Base-by-base conservation (phyloP, 2,888 invertebrate genomes). In the Microplitis deprimator region DNA sequence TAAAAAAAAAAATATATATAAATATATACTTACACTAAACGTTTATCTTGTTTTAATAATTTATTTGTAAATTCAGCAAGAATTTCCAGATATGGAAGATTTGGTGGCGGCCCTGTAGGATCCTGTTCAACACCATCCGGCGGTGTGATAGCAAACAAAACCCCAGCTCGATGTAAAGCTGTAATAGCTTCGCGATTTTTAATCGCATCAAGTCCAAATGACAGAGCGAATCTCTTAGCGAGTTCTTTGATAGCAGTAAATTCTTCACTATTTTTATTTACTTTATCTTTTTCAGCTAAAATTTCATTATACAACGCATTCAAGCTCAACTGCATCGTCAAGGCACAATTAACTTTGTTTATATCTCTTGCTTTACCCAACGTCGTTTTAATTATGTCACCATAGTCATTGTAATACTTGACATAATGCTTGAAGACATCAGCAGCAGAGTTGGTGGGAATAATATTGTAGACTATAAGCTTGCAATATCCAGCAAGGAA, bases 401-500 rank as follows among this genome's bases (percentile, higher is more conserved):
- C 98, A 91, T 98, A 99, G 91, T 99, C 98, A 89, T 98, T 97
- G 91, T 98, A 98, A 90, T 97, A 98, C 94, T 97, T 97, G 79
- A 98, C 97, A 90, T 99, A 99, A 90, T 98, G 97, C 89, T 98
- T 97, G 91, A 99, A 98, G 77, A 99, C 95, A 89, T 97, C 96
- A 0, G 98, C 96, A 13, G 97, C 98, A 84, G 96, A 93, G 87
- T 95, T 94, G 1, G 98, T 96, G 40, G 97, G 97, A 90, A 99
- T 94, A 83, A 98, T 96, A 90, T 98, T 99, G 92, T 99, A 99
- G 73, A 99, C 97, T 84, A 99, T 96, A 70, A 99, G 92, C 91
- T 99, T 99, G 91, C 98, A 98, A 91, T 97, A 99, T 20, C 97
- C 96, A 1, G 99, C 98, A 80, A 99, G 92, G 90, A 98, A 97